phyloP scores from a whole-genome alignment of 53 echinoderm and acorn worm species.

The Henricia sp. region DNA sequence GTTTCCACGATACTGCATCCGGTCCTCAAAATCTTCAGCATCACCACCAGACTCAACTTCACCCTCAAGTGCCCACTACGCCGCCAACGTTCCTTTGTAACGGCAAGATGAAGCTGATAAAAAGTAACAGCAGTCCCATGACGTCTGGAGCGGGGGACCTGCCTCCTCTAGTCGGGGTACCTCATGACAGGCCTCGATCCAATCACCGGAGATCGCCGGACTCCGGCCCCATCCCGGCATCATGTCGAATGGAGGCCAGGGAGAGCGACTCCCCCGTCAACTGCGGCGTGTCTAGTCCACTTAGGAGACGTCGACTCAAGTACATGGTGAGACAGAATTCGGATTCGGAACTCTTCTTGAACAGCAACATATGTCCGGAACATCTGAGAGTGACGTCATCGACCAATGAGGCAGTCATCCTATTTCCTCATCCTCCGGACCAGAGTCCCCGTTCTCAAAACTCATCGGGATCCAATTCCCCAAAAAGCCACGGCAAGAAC shows the following conservation, averaged over 20 bases:
- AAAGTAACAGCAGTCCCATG: slow-evolving; percentile 14
- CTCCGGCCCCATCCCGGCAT: not conserved
- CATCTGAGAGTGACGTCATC: not conserved
- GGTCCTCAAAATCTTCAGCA: not conserved
- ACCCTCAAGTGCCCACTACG: not conserved
- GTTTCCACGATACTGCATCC: not conserved
- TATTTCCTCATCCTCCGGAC: slow-evolving; percentile 44
- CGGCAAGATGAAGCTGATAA: slow-evolving; percentile 30
- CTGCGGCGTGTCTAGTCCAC: slow-evolving; percentile 1
- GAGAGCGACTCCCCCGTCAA: not conserved
- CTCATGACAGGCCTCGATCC: slow-evolving; percentile 3
- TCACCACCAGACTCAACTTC: not conserved
- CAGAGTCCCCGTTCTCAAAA: slow-evolving; percentile 37
- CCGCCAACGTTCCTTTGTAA: not conserved
- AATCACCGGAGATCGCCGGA: slow-evolving; percentile 5
- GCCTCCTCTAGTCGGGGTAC: slow-evolving; percentile 37
- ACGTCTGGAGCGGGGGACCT: not conserved
- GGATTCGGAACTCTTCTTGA: slow-evolving; percentile 39
- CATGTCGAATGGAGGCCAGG: not conserved
- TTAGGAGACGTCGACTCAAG: slow-evolving; percentile 32
- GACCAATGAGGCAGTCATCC: not conserved
- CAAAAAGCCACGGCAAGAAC: not conserved
- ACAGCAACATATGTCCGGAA: not conserved
- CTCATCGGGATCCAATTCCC: slow-evolving; percentile 43
- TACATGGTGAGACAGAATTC: slow-evolving; percentile 50